A percentile compares a stretch with the other conserved stretches of the same genome.
Conservation (phyloP, 2,797 vertebrate genomes). For the Sebastes steindachneri region DNA sequence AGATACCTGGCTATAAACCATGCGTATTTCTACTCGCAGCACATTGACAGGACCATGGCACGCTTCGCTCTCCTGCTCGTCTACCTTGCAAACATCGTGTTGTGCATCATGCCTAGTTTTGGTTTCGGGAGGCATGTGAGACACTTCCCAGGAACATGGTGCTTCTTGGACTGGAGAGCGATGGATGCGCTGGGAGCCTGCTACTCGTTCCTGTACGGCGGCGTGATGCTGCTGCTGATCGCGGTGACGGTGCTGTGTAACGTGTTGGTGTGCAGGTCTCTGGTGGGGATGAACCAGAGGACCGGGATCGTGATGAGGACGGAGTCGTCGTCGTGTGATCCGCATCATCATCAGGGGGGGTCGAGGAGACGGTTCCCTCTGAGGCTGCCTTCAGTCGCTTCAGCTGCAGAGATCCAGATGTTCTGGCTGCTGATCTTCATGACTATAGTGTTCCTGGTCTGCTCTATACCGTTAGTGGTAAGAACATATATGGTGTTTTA, state of each 20-base stretch:
- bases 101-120: constrained; percentile 85
- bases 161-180: constrained; percentile 86
- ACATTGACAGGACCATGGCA: constrained; percentile 82
- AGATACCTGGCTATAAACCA: constrained; percentile 87
- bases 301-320: constrained; percentile 75
- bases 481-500: constrained; percentile 11
- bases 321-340: constrained; percentile 59
- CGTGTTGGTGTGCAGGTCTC: constrained; percentile 82
- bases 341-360: constrained; percentile 43
- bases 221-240: constrained; percentile 83
- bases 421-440: constrained; percentile 86
- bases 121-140: constrained; percentile 83
- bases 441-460: constrained; percentile 86
- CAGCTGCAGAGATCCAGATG: constrained; percentile 87
- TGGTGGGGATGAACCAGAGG: constrained; percentile 85
- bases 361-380: constrained; percentile 79
- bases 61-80: constrained; percentile 77
- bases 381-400: constrained; percentile 73
- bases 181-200: constrained; percentile 76
- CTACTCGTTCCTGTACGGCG: constrained; percentile 84
- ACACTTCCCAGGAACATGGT: constrained; percentile 87
- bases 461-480: constrained; percentile 87
- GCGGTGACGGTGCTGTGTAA: constrained; percentile 83
- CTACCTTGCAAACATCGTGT: constrained; percentile 79
- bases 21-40: constrained; percentile 85